phyloP scores from a whole-genome alignment of 2,113 vertebrate species.

The Cheirogaleus medius region DNA sequence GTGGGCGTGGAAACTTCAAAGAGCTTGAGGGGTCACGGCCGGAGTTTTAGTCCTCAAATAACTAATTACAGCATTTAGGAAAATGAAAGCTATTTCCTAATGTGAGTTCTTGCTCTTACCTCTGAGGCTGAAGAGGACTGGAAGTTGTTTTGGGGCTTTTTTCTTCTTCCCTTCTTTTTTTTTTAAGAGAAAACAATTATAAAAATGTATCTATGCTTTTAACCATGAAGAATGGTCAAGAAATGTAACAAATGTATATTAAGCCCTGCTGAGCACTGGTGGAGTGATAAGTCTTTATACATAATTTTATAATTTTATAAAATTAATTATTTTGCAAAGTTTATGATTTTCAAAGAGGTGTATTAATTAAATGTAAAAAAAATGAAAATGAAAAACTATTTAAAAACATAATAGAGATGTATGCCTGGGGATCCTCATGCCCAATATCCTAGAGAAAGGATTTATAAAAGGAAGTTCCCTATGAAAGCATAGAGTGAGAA shows the following conservation, averaged over 20 bases:
- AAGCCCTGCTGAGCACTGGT: neutral
- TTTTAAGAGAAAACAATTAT: constrained; percentile 43
- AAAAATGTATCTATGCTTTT: constrained; percentile 37
- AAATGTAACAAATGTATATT: neutral
- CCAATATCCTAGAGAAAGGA: neutral
- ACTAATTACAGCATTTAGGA: constrained; percentile 66
- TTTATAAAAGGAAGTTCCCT: neutral
- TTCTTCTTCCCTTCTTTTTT: neutral
- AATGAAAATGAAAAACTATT: neutral
- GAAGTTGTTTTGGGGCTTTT: too few species aligned
- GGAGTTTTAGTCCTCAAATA: constrained; percentile 52
- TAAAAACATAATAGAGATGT: neutral
- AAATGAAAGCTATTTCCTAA: constrained; percentile 71
- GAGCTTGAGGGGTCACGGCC: neutral
- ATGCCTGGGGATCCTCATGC: neutral
- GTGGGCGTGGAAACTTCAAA: constrained; percentile 64
- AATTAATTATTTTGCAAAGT: neutral
- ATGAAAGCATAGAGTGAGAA: neutral
- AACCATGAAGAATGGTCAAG: neutral
- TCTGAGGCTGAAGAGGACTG: constrained; percentile 19
- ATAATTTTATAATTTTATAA: too few species aligned
- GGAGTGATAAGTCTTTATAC: neutral
- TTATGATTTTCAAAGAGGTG: constrained; percentile 4
- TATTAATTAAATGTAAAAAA: neutral
- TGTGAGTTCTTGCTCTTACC: constrained; percentile 53